Evolutionary conservation across 2,113 vertebrate genomes (phyloP), one percentile per base, ranked within the genome.

Genomic region (Tetrax tetrax): DNA sequence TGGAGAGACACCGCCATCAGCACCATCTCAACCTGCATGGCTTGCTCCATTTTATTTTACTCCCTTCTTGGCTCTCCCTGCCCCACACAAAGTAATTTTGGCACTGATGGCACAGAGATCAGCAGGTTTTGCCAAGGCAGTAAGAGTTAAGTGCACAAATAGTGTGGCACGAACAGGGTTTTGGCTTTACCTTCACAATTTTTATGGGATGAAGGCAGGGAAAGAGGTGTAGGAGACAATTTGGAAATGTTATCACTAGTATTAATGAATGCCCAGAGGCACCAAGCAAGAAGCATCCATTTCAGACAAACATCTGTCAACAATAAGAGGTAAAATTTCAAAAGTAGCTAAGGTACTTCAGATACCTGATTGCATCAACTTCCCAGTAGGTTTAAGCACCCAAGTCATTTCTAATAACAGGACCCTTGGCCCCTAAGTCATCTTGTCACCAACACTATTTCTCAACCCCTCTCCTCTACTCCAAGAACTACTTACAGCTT

Each of bases 241-340:
- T 63, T 91, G 82, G 89, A 94, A 94, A 80, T 85, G 75, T 95
- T 96, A 96, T 93, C 95, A 47, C 74, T 77, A 68, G 75, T 89
- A 96, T 91, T 94, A 96, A 95, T 94, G 94, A 96, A 95, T 23
- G 90, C 95, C 95, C 87, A 90, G 95, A 91, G 95, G 95, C 95
- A 57, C 18, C 0, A 1, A 85, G 94, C 50, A 88, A 93, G 90
- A 91, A 96, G 75, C 90, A 94, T 93, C 78, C 82, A 96, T 96
- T 96, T 95, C 85, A 97, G 92, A 93, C 1, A 22, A 95, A 95
- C 93, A 94, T 95, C 95, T 97, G 95, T 89, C 95, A 96, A 90
- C 75, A 85, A 24, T 59, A 91, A 94, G 78, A 87, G 84, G 84
- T 72, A 90, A 91, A 76, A 96, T 94, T 94, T 91, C 91, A n/a